A percentile compares a stretch with the other conserved stretches of the same genome.
Conservation (phyloP, 2,113 vertebrate genomes). For the Climacteris rufus region DNA sequence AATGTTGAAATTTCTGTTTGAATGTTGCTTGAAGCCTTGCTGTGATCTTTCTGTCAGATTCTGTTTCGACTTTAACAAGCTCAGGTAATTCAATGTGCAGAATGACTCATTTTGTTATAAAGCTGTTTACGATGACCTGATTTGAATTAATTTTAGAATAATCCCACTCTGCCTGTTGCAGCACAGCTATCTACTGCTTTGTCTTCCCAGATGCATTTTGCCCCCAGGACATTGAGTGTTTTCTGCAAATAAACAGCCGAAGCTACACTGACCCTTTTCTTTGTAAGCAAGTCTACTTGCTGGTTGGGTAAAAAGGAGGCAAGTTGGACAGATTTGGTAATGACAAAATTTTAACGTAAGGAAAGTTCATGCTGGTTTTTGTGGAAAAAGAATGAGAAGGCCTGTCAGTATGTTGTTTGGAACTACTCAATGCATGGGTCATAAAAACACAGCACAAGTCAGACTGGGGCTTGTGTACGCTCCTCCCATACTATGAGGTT, state of each 20-base stretch:
- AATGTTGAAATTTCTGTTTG: background rate
- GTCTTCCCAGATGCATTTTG: background rate
- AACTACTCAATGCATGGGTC: background rate
- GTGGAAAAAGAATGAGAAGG: background rate
- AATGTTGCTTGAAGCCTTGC: background rate
- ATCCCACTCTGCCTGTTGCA: background rate
- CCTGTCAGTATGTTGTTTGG: background rate
- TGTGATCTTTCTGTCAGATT: background rate
- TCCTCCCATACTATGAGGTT: accelerated
- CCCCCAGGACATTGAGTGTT: background rate
- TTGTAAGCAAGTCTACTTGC: background rate
- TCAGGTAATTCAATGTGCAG: background rate
- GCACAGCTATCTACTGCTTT: background rate
- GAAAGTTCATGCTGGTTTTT: background rate
- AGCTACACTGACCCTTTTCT: background rate
- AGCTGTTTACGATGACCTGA: background rate
- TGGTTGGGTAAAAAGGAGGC: background rate
- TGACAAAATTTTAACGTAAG: background rate
- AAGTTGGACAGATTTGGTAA: background rate
- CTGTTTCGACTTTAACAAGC: background rate
- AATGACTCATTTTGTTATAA: conserved; percentile 11
- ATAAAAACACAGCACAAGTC: background rate
- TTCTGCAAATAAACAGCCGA: background rate
- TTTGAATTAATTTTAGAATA: background rate
- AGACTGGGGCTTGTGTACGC: background rate